These are phyloP conservation scores for Drosophila asahinai DNA, from an alignment of 1,140 invertebrate genomes.

Conservation along the genomic window DNA sequence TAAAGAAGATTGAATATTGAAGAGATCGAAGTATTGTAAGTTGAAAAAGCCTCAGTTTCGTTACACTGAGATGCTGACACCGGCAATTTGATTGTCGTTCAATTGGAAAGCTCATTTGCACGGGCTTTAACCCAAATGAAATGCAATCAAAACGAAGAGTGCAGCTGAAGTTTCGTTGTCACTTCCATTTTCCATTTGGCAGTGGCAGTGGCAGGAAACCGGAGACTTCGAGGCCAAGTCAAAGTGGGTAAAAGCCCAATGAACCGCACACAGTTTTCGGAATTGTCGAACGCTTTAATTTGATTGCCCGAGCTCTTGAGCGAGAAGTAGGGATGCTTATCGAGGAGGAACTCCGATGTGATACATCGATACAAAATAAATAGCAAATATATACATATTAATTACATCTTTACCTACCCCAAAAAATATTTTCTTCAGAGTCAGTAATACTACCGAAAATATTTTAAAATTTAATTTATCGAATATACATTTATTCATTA, in stretches of 20 bases:
- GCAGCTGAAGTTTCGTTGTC: conserved; percentile 47
- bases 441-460: too few species aligned
- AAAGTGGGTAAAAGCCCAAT: conserved; percentile 26
- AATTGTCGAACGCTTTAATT: conserved; percentile 67
- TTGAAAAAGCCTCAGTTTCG: not conserved
- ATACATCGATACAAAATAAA: not conserved
- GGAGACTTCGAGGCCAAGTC: conserved; percentile 20
- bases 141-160: conserved; percentile 45
- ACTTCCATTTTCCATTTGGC: conserved; percentile 36
- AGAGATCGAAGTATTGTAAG: not conserved
- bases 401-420: too few species aligned
- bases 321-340: conserved; percentile 6
- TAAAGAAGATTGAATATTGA: not conserved
- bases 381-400: too few species aligned
- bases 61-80: conserved; percentile 29
- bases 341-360: not conserved
- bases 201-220: conserved; percentile 11
- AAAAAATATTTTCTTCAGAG: too few species aligned
- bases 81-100: conserved; percentile 39
- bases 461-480: too few species aligned
- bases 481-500: too few species aligned
- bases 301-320: conserved; percentile 52
- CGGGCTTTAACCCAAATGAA: conserved; percentile 45
- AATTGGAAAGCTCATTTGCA: conserved; percentile 49
- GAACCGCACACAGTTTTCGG: conserved; percentile 47